Base-by-base conservation (phyloP, 2,113 vertebrate genomes). In the Paramisgurnus dabryanus region DNA sequence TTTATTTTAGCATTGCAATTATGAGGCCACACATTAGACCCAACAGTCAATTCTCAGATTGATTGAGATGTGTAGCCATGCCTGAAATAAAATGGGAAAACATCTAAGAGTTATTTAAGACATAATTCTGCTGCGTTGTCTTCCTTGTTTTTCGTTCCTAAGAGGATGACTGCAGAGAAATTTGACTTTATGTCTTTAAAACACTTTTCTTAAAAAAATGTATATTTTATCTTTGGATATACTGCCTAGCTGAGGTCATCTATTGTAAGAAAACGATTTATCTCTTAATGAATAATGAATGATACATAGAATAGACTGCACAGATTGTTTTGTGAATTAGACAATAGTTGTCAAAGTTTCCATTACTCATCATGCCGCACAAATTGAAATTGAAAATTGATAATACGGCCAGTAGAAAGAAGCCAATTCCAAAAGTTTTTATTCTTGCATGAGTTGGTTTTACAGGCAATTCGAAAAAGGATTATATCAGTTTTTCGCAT, bases 41-140 rank as follows among this genome's bases (percentile, higher is more conserved):
- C 61, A 13, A 10, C 40, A 18, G n/a, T 70, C 17, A 5, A 50
- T 57, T 70, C 40, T 45, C 4, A 50, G 75, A 61, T 11, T 72
- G 22, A 82, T 47, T 60, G 45, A 39, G 47, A 41, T 77, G 15
- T 64, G 75, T 49, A 55, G n/a, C 68, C n/a, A 72, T 64, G 53
- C 63, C 67, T 78, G 67, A 71, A 55, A 72, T 82, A 69, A 71
- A 78, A 57, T 34, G 39, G 58, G 6, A 78, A 71, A 18, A 22
- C 11, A 12, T 67, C 45, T 47, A 50, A 17, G 6, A 39, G 53
- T 39, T 73, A 41, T 41, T 73, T 60, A 17, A 57, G 5, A 55
- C 8, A 9, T 40, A 73, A 22, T 71, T 40, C 22, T 71, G 12
- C 40, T 43, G 1, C 15, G 12, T 58, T 18, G 66, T 34, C n/a